Evolutionary conservation across 2,888 invertebrate genomes (phyloP).

Genomic region (Criorhina ranunculi): DNA sequence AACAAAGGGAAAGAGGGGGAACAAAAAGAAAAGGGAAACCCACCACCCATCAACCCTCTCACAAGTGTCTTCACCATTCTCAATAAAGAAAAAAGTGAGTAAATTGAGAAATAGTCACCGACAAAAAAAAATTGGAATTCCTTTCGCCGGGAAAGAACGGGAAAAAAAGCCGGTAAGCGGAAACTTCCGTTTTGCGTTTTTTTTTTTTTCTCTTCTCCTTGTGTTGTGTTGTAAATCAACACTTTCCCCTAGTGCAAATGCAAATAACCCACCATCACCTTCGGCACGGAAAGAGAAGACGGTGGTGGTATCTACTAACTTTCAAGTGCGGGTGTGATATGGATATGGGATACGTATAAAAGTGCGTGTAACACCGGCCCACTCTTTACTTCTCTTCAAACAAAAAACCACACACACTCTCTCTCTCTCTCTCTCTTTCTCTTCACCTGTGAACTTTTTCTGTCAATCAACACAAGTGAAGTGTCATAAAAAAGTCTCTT

Average conservation of each 20-base stretch:
- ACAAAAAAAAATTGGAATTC: slow-evolving; percentile 38
- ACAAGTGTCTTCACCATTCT: background rate
- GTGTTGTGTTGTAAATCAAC: slow-evolving; percentile 72
- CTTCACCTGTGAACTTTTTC: slow-evolving; percentile 44
- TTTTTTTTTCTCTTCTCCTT: slow-evolving; percentile 39
- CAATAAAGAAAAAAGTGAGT: background rate
- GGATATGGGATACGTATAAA: background rate
- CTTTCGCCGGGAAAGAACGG: slow-evolving; percentile 18
- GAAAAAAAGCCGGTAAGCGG: slow-evolving; percentile 72
- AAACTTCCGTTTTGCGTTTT: slow-evolving; percentile 68
- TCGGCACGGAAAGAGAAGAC: background rate
- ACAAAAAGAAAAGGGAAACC: background rate
- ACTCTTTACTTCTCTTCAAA: slow-evolving; percentile 40
- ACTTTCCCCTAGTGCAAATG: slow-evolving; percentile 47
- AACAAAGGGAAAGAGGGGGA: background rate
- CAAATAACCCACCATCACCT: slow-evolving; percentile 6
- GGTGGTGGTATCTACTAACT: no score
- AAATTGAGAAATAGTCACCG: slow-evolving; percentile 33
- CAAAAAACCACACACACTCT: slow-evolving; percentile 15
- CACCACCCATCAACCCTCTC: background rate
- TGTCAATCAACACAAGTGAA: slow-evolving; percentile 57
- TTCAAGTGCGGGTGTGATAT: slow-evolving; percentile 8
- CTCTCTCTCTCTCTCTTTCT: slow-evolving; percentile 47
- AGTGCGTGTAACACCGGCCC: slow-evolving; percentile 34
- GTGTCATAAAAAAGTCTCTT: slow-evolving; percentile 50